phyloP scores from a whole-genome alignment of 1,140 invertebrate genomes.

The Euwallacea similis region DNA sequence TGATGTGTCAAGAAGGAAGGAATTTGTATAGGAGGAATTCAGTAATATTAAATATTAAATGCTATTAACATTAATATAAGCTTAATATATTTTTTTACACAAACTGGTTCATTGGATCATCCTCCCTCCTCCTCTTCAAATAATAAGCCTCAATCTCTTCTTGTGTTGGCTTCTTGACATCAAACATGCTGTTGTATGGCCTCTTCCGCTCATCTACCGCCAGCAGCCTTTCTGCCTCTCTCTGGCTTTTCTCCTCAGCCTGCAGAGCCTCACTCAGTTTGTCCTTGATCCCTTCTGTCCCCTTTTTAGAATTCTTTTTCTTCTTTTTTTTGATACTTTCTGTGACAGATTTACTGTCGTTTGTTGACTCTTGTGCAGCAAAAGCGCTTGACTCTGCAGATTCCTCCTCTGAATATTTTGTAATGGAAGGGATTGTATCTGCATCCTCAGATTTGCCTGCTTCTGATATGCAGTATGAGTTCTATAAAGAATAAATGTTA shows the following conservation, averaged over 20 bases:
- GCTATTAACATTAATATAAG: not conserved
- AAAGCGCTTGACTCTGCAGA: constrained; percentile 29
- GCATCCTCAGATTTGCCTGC: constrained; percentile 61
- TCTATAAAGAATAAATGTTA: constrained; percentile 55
- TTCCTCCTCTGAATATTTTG: constrained; percentile 21
- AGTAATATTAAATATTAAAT: too few species aligned
- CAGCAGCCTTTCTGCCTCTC: constrained; percentile 67
- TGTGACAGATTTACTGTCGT: not conserved
- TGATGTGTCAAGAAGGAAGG: too few species aligned
- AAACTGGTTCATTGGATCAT: constrained; percentile 91
- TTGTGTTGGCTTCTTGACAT: constrained; percentile 80
- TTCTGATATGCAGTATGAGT: constrained; percentile 86
- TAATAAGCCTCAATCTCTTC: constrained; percentile 94
- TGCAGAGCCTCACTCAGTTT: constrained; percentile 63
- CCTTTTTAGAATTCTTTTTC: constrained; percentile 68
- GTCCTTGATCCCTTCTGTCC: constrained; percentile 57
- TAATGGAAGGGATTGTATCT: not conserved
- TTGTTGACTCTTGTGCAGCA: constrained; percentile 1
- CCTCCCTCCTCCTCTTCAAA: constrained; percentile 79
- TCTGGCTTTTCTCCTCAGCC: constrained; percentile 66
- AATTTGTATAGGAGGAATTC: too few species aligned
- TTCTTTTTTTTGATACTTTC: constrained; percentile 62
- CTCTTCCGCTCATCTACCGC: constrained; percentile 85
- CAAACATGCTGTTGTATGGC: constrained; percentile 88
- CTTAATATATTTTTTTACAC: constrained; percentile 24